phyloP scores from a whole-genome alignment of 2,888 invertebrate species.

The Aquatica leii region DNA sequence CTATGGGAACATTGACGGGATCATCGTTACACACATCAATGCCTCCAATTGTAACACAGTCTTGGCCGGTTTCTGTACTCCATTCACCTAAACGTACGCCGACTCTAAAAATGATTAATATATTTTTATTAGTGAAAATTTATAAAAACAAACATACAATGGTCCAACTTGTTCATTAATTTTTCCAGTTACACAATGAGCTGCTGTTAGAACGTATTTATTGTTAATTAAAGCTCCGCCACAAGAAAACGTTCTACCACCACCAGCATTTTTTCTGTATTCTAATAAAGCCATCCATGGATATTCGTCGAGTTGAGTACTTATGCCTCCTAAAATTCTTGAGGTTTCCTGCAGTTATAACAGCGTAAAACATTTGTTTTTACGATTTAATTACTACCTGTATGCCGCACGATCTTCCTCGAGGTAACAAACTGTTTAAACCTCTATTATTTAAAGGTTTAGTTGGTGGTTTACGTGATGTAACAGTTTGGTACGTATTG shows the following conservation, averaged over 20 bases:
- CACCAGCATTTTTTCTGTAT: conserved; percentile 48
- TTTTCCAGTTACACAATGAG: conserved; percentile 63
- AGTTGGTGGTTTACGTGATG: not conserved
- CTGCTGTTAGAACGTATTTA: conserved; percentile 65
- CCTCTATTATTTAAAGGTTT: not conserved
- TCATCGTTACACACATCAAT: conserved; percentile 46
- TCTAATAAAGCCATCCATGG: conserved; percentile 62
- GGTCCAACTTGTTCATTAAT: conserved; percentile 54
- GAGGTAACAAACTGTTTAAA: conserved; percentile 42
- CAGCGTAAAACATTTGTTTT: too few relatives aligned
- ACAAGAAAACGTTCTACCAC: conserved; percentile 54
- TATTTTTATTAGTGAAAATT: conserved; percentile 9
- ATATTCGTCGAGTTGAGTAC: conserved; percentile 59
- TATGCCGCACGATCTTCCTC: conserved; percentile 48
- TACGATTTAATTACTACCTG: conserved; percentile 43
- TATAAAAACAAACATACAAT: conserved; percentile 57
- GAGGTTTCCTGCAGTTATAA: conserved; percentile 37
- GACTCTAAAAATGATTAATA: conserved; percentile 40
- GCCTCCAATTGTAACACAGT: conserved; percentile 55
- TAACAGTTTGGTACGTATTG: conserved; percentile 1
- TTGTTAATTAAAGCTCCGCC: conserved; percentile 65
- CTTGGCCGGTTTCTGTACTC: conserved; percentile 57
- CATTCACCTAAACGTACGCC: conserved; percentile 62
- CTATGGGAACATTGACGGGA: conserved; percentile 50
- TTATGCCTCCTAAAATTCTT: conserved; percentile 56